These are phyloP conservation scores for Passer montanus DNA, from an alignment of 2,113 vertebrate species.

Conservation along the genomic window DNA sequence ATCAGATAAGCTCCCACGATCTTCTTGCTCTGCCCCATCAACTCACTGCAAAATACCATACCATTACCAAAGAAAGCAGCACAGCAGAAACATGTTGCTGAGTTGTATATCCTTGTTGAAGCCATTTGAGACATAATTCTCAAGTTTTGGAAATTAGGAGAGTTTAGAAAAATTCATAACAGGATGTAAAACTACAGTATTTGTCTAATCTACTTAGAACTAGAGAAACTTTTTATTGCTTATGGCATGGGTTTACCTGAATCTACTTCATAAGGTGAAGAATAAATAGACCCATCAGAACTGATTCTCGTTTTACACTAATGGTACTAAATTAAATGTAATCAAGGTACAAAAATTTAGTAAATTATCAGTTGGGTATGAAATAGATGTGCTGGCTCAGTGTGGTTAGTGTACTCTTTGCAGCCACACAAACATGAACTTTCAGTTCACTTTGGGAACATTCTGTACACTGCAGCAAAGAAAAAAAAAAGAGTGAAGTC, in stretches of 20 bases:
- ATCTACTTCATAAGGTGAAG: not conserved
- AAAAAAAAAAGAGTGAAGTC: not conserved
- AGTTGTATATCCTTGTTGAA: constrained; percentile 2
- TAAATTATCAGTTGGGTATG: not conserved
- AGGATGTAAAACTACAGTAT: not conserved
- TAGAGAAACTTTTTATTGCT: not conserved
- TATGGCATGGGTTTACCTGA: not conserved
- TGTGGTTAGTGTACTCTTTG: not conserved
- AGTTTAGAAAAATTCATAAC: not conserved
- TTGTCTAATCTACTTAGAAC: not conserved
- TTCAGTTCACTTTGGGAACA: not conserved
- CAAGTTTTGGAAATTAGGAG: not conserved
- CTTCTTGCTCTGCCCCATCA: not conserved
- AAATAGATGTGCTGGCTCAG: not conserved
- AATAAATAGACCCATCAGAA: not conserved
- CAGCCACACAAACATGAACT: not conserved
- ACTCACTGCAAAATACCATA: constrained; percentile 16
- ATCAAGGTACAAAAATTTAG: not conserved
- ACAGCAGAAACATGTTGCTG: not conserved
- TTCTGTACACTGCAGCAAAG: not conserved
- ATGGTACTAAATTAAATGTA: not conserved
- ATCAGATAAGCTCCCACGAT: constrained; percentile 21
- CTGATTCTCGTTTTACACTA: not conserved
- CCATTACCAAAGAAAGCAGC: constrained; percentile 14
- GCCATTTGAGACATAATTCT: not conserved